Conservation (phyloP, 2,888 invertebrate species). For the Lomographa bimaculata region DNA sequence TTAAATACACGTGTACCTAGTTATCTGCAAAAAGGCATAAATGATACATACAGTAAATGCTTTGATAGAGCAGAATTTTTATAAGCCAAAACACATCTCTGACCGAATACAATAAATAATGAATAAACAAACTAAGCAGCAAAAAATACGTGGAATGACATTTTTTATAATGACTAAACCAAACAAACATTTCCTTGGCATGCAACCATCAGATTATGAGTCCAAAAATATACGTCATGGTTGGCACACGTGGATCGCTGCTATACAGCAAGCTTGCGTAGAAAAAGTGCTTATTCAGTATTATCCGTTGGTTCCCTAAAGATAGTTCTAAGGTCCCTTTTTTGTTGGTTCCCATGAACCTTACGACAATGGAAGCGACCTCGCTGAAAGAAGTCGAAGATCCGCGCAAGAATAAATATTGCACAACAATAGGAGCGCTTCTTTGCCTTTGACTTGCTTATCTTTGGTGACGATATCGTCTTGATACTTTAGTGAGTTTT, state of each 20-base stretch:
- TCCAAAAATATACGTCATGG: constrained; percentile 56
- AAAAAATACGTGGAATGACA: constrained; percentile 2
- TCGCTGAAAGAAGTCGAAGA: constrained; percentile 73
- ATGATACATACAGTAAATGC: no score
- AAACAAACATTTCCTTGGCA: constrained; percentile 43
- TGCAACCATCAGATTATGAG: constrained; percentile 64
- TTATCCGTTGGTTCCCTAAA: constrained; percentile 68
- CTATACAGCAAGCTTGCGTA: constrained; percentile 38
- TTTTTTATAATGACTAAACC: constrained; percentile 40
- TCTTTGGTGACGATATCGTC: constrained; percentile 30
- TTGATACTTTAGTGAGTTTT: constrained; percentile 58
- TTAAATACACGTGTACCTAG: no score
- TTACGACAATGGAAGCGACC: constrained; percentile 75
- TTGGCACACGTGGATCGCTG: constrained; percentile 71
- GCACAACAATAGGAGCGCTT: constrained; percentile 77
- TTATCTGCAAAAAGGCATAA: no score
- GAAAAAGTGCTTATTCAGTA: constrained; percentile 80
- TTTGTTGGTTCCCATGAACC: constrained; percentile 82
- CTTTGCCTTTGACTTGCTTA: constrained; percentile 71
- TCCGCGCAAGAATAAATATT: constrained; percentile 82
- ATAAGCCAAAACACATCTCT: no score
- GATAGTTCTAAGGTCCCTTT: constrained; percentile 55
- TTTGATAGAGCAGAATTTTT: no score
- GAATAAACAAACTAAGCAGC: no score
- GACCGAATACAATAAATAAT: no score